Base-by-base conservation (phyloP, 2,797 vertebrate genomes). In the Pampus argenteus region DNA sequence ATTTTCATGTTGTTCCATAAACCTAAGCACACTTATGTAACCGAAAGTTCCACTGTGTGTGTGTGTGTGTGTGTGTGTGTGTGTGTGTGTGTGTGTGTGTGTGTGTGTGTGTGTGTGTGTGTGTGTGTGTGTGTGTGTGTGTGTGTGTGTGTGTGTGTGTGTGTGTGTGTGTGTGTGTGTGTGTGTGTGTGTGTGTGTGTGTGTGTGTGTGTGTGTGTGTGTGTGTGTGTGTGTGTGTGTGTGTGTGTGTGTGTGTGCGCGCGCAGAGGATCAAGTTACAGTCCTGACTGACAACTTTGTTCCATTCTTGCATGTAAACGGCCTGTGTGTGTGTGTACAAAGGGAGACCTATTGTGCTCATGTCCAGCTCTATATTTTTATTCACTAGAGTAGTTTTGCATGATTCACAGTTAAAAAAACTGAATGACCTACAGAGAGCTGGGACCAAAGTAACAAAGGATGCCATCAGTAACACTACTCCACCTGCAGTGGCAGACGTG, bases 1-100 rank as follows among this genome's bases (percentile, higher is more conserved):
- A 52, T 76, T 83, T 73, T 47, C 6, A 50, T 52, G 52, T 64
- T 79, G 49, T 83, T 78, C 74, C 66, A 48, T 77, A 60, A 66
- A 59, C 40, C 25, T 59, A 8, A 58, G 2, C 26, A 17, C 42
- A 22, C 31, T 85, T 80, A 22, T 14, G 31, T 74, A 67, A 78
- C 36, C 42, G 26, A 20, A 55, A 5, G 29, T 51, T 78, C 18
- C 56, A 50, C 25, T 50, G 5, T 49, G 2, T 31, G 26, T 44
- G 36, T 28, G 10, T 20, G 23, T 58, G 54, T 25, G 50, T 61
- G 56, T 66, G 26, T 54, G 47, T 29, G 52, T 22, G 49, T 58
- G 56, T 11, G 9, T 36, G 34, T 40, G 52, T 22, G 49, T 58
- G 57, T 6, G 13, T 40, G 38, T 18, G 54, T 22, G 50, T 58